Evolutionary conservation across 1,140 invertebrate genomes (phyloP), one percentile per base, ranked within the genome.

Genomic region (Parapsyche elsis): DNA sequence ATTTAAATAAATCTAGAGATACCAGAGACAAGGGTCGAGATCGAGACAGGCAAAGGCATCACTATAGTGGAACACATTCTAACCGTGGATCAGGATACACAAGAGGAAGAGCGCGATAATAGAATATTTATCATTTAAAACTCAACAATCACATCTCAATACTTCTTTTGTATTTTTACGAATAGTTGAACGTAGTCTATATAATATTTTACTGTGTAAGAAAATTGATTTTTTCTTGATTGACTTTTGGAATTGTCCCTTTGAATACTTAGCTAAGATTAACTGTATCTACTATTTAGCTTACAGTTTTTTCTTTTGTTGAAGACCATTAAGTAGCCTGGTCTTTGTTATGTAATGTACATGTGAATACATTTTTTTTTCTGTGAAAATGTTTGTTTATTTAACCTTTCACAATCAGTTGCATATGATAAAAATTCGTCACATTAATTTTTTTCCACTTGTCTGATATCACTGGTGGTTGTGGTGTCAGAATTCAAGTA

Each of bases 31-130:
- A 49, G 53, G 26, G 30, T 7, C 44, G 77, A 24, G 45, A 64
- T 5, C 9, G 77, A 71, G 78, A 79, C 24, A 79, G 78, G 16
- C 19, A 79, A 4, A 73, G 78, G 30, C 71, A 64, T 44, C 71
- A 73, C 21, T 45, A 78, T n/a, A 16, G 59, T 45, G 30, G 61
- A 12, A 45, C 26, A 21, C 76, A 71, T 49, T 23, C 61, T 26
- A 71, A 71, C 26, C 76, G 45, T 26, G 59, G 71, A 12, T 19
- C 16, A 23, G 64, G 67, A 19, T 79, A 79, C 53, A 45, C 67
- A 5, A 79, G 78, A 46, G 78, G 78, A 16, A 57, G 78, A 23
- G 78, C 78, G 16, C 70, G 78, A 73, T 79, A 30, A 79, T 45
- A 14, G 10, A 71, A 71, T 46, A 12, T 46, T 5, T 12, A 46